A percentile compares a stretch with the other conserved stretches of the same genome.
Conservation (phyloP, 2,888 invertebrate species). For the Tuta absoluta region DNA sequence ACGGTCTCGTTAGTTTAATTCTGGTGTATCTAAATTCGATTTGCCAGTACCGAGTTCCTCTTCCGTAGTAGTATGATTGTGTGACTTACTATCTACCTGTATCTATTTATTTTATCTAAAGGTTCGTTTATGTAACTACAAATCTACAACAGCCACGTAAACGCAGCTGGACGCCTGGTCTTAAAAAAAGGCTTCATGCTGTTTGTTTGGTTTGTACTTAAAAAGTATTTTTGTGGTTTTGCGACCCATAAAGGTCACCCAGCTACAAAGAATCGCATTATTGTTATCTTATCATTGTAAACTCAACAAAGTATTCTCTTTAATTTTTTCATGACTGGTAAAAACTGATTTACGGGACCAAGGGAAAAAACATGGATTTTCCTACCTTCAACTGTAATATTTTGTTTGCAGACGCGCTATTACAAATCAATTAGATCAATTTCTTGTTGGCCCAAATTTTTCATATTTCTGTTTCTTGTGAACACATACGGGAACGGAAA, state of each 20-base stretch:
- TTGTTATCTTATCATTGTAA: neutral
- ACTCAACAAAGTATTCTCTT: too few species aligned
- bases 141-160: neutral
- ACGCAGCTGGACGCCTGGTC: conserved; percentile 4
- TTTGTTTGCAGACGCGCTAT: too few species aligned
- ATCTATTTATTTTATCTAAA: neutral
- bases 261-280: neutral
- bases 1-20: neutral
- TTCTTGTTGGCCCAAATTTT: too few species aligned
- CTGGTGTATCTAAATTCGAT: conserved; percentile 24
- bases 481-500: too few species aligned
- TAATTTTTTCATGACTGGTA: too few species aligned
- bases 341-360: too few species aligned
- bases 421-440: too few species aligned
- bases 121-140: conserved; percentile 28
- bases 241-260: neutral
- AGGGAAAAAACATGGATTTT: too few species aligned
- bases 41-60: conserved; percentile 7
- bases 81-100: conserved; percentile 26
- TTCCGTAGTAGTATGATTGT: conserved; percentile 27
- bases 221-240: neutral
- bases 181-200: neutral
- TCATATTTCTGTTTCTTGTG: too few species aligned
- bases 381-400: too few species aligned
- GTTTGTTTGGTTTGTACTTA: conserved; percentile 3